Conservation (phyloP, 2,797 vertebrate genomes). For the Falco biarmicus region DNA sequence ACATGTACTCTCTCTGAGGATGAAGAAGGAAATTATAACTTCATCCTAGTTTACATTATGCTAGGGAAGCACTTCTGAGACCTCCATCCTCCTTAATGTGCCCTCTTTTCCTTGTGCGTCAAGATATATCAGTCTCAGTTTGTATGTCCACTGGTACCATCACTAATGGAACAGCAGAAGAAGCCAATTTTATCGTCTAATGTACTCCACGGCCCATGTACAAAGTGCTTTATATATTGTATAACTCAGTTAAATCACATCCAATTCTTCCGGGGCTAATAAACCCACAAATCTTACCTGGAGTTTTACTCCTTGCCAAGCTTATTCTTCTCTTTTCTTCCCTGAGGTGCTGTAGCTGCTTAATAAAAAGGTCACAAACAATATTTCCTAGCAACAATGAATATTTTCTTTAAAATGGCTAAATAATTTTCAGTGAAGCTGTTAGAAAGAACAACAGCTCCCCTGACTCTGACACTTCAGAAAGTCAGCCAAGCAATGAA, state of each 20-base stretch:
- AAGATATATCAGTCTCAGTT: background rate
- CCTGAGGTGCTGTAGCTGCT: slow-evolving; percentile 11
- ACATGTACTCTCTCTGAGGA: background rate
- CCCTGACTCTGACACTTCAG: background rate
- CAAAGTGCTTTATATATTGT: background rate
- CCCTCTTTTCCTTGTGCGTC: background rate
- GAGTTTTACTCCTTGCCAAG: slow-evolving; percentile 32
- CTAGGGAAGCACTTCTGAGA: slow-evolving; percentile 32
- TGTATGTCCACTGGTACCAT: background rate
- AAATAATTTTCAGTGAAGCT: slow-evolving; percentile 20
- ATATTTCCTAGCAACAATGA: slow-evolving; percentile 47
- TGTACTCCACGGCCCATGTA: background rate
- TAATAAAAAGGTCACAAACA: slow-evolving; percentile 44
- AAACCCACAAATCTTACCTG: slow-evolving; percentile 17
- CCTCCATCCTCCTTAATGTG: background rate
- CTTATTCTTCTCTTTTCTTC: slow-evolving; percentile 20
- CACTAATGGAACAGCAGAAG: background rate
- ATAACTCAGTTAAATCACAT: slow-evolving; percentile 18
- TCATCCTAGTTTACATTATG: background rate
- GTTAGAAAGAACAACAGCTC: background rate
- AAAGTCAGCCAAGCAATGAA: background rate
- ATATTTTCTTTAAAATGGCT: slow-evolving; percentile 10
- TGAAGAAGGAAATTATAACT: slow-evolving; percentile 11
- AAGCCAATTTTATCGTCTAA: background rate
- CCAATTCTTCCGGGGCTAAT: background rate